Evolutionary conservation across 2,113 vertebrate species (phyloP).

Genomic region (Phainopepla nitens): DNA sequence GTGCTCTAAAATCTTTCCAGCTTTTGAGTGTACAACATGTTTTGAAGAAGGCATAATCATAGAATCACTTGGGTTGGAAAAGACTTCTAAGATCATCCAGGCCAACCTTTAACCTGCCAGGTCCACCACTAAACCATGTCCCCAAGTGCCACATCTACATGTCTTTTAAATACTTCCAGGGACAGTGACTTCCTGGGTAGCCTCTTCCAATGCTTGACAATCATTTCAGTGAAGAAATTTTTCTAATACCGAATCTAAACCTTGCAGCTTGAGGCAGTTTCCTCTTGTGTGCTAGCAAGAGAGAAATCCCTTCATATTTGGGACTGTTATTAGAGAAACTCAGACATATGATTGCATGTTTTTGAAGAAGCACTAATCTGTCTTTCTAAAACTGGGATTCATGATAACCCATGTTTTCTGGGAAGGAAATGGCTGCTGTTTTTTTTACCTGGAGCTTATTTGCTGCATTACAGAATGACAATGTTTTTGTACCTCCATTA

Average conservation of each 20-base stretch:
- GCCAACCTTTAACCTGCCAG: background rate
- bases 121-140: background rate
- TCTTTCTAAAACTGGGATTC: background rate
- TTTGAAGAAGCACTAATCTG: background rate
- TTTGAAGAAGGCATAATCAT: background rate
- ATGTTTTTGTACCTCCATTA: background rate
- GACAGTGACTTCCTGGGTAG: background rate
- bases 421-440: background rate
- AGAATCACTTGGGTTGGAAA: background rate
- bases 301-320: background rate
- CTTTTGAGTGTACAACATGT: background rate
- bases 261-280: background rate
- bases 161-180: background rate
- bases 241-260: background rate
- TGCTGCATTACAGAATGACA: background rate
- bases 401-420: background rate
- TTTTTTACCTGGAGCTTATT: background rate
- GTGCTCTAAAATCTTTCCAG: background rate
- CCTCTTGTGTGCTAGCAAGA: background rate
- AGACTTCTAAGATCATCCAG: background rate
- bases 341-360: background rate
- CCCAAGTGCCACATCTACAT: background rate
- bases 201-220: background rate
- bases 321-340: background rate
- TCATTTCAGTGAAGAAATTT: background rate